Base-by-base conservation (phyloP, 2,888 invertebrate genomes). In the Oscheius myriophilus region DNA sequence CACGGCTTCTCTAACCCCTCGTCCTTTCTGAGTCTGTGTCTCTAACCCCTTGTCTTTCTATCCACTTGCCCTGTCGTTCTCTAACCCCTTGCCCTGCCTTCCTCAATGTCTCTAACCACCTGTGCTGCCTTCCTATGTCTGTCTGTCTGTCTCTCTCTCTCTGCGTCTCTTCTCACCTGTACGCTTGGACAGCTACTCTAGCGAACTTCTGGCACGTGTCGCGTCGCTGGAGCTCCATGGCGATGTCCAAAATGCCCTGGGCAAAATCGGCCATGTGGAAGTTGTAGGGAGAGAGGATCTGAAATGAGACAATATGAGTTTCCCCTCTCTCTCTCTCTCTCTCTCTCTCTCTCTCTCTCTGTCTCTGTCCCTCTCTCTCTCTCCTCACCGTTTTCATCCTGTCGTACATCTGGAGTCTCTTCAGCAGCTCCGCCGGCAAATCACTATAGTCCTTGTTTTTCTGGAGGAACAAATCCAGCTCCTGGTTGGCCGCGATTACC, bases 201-300 rank as follows among this genome's bases (percentile, higher is more conserved):
- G 69, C 69, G 33, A 61, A 65, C 25, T 58, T 67, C 4, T 45
- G 45, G 23, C 42, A 55, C 2, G 65, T 42, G 21, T 69, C 52
- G 21, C 42, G 33, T 26, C 53, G 46, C 2, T 65, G 43, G 23
- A 65, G 33, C 23, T 65, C 53, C 41, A 49, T 18, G 12, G 69
- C 64, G 16, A 51, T 9, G 18, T 53, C 46, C 25, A 41, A 33
- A 16, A 68, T 61, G 23, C 62, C 18, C 21, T 63, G 61, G 14
- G 33, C 42, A 14, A 59, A 54, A 53, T 59, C 63, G 39, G 68
- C 61, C 62, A 68, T 45, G 18, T 39, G 49, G n/a, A 55, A 54
- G 59, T 69, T 69, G 16, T 57, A 64, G 11, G 64, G 49, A 49
- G 69, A 69, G 2, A 69, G 51, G 25, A 69, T 65, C 65, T 69